Conservation (phyloP, 2,113 vertebrate genomes). For the Heliornis fulica region DNA sequence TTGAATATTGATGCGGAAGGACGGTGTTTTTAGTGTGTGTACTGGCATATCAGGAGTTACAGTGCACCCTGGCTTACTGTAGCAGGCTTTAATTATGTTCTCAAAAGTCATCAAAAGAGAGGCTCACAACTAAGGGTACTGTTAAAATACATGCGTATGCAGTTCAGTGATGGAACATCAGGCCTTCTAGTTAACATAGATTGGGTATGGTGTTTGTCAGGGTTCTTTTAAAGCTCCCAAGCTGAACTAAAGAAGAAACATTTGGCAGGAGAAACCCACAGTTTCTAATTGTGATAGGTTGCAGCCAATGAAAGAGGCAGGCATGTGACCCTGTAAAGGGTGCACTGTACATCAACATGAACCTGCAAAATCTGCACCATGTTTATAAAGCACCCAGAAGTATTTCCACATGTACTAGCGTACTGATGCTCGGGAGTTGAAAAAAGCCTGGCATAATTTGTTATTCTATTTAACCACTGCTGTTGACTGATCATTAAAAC, state of each 20-base stretch:
- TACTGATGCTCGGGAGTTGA: background rate
- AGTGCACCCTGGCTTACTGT: background rate
- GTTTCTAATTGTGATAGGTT: background rate
- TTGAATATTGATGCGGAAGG: background rate
- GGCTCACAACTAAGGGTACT: background rate
- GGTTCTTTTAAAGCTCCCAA: background rate
- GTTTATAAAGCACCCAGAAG: background rate
- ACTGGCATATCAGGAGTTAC: background rate
- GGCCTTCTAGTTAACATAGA: background rate
- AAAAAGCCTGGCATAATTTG: background rate
- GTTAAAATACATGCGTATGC: background rate
- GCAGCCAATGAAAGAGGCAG: background rate
- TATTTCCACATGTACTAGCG: background rate
- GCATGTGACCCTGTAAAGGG: background rate
- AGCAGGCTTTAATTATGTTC: background rate
- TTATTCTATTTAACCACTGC: background rate
- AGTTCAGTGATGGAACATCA: background rate
- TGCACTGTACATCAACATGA: background rate
- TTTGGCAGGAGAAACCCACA: background rate
- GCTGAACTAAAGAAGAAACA: background rate
- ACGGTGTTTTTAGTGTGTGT: background rate
- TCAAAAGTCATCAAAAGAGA: background rate
- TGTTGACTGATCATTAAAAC: slow-evolving; percentile 26
- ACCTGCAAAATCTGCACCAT: background rate
- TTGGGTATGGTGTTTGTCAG: background rate